phyloP scores from a whole-genome alignment of 2,113 vertebrate species.

The Semnornis frantzii region DNA sequence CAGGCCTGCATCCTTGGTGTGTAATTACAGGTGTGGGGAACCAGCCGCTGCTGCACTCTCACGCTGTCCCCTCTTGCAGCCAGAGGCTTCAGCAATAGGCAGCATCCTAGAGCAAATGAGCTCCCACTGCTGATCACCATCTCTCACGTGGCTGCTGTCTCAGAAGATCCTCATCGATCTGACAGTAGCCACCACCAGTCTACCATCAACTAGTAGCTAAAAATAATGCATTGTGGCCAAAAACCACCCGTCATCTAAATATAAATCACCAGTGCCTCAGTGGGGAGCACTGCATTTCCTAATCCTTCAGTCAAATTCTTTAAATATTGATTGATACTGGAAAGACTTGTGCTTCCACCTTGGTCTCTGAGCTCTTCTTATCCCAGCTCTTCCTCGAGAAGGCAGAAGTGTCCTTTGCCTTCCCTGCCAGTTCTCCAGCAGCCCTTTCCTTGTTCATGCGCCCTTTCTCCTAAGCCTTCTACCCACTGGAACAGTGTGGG shows the following conservation, averaged over 20 bases:
- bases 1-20: accelerated
- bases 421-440: neutral
- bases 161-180: neutral
- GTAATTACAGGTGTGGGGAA: neutral
- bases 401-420: neutral
- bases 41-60: neutral
- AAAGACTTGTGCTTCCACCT: conserved; percentile 34
- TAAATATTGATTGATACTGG: conserved; percentile 55
- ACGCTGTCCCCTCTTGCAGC: accelerated
- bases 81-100: neutral
- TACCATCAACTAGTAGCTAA: neutral
- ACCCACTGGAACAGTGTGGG: neutral
- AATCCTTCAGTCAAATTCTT: conserved; percentile 20
- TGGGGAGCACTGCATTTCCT: conserved; percentile 55
- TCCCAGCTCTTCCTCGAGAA: neutral
- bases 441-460: neutral
- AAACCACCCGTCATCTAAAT: conserved; percentile 44
- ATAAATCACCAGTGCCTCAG: conserved; percentile 45
- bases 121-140: neutral
- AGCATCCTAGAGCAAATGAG: neutral
- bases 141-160: neutral
- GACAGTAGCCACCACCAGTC: neutral
- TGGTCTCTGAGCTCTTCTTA: neutral
- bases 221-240: neutral
- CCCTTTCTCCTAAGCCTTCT: neutral